Base-by-base conservation (phyloP, 2,797 vertebrate species). In the Protosalanx chinensis region DNA sequence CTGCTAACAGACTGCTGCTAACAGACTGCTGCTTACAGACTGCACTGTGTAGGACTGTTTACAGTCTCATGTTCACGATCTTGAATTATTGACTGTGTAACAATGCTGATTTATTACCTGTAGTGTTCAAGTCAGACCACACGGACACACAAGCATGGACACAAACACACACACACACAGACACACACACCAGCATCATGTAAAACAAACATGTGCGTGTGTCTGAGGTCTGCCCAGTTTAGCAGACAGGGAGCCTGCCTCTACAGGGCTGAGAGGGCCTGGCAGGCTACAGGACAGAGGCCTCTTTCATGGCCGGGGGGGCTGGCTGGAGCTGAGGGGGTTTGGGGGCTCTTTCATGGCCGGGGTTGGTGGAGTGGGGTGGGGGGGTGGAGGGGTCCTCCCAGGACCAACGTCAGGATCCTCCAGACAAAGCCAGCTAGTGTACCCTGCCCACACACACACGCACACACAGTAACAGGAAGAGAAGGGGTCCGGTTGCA, bases 401-500 rank as follows among this genome's bases (percentile, higher is more conserved):
- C 83, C 80, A 83, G 57, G 70, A 23, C 62, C 29, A 78, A 85
- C 81, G 76, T 84, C 82, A 86, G 77, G 77, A 10, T 27, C 32
- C n/a, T 20, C 1, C 63, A 78, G 77, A 90, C 89, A 90, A 88
- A 88, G 88, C 76, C 66, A 0, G 61, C 85, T 71, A 88, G 85
- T 89, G 87, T 86, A 73, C 41, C 29, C 51, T 15, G 51, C 51
- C 51, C 13, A 15, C 51, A 53, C 51, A 53, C 58, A 60, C 58
- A 84, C 84, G 73, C 84, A 90, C 89, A 92, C 91, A 88, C 87
- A 87, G 90, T 72, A 72, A 84, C 76, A 81, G 81, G 76, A 84
- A 77, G 79, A 81, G 72, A 59, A 73, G 64, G 41, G 77, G 60
- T 87, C 82, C 63, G 58, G 80, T 94, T 92, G 92, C 89, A 75